Conservation (phyloP, 2,113 vertebrate species). For the Pituophis catenifer region DNA sequence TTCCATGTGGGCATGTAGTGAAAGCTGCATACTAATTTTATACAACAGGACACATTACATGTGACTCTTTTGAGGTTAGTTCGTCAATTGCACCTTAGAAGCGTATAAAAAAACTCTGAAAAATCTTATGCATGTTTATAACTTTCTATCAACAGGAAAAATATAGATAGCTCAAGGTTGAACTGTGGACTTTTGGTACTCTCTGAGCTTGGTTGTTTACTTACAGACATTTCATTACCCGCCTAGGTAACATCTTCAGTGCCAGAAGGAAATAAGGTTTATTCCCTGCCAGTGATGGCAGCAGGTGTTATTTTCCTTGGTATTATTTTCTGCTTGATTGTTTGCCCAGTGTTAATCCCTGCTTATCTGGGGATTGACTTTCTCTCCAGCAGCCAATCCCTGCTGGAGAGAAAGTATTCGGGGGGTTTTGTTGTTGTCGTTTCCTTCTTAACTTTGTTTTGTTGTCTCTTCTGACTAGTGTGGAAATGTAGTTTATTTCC, state of each 20-base stretch:
- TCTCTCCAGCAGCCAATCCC: no score
- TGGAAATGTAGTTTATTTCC: not conserved
- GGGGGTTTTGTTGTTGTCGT: not conserved
- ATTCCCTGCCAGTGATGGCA: not conserved
- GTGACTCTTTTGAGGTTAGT: not conserved
- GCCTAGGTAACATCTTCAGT: not conserved
- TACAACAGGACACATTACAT: not conserved
- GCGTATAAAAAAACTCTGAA: not conserved
- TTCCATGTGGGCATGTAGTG: not conserved
- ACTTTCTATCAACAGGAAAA: not conserved
- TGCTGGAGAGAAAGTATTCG: not conserved
- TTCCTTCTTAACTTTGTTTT: not conserved
- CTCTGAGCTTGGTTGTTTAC: not conserved
- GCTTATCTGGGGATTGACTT: not conserved
- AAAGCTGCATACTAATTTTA: not conserved
- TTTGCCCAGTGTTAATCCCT: not conserved
- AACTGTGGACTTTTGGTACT: not conserved
- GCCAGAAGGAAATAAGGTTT: not conserved
- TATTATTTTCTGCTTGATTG: not conserved
- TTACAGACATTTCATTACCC: not conserved
- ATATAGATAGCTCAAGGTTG: not conserved
- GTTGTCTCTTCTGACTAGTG: not conserved
- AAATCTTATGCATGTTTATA: not conserved
- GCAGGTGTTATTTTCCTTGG: not conserved
- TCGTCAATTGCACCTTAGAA: not conserved